Conservation (phyloP, 2,888 invertebrate species). For the Netelia fuscicornis region DNA sequence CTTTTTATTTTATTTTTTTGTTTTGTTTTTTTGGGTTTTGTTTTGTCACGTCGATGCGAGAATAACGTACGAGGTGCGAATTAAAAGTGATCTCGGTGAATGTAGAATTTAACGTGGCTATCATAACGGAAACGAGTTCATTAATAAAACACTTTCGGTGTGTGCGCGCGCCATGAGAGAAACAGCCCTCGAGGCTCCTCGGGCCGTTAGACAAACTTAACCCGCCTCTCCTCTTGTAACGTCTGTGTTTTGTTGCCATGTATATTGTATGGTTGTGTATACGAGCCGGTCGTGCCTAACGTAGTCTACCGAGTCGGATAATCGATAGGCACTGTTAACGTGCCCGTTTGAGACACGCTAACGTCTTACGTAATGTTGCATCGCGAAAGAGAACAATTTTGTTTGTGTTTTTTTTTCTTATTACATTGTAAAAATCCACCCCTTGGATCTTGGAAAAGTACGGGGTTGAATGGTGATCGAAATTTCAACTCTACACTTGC, state of each 20-base stretch:
- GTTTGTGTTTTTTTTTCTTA: background rate
- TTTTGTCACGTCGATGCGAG: background rate
- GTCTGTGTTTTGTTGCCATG: slow-evolving; percentile 18
- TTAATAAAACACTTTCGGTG: slow-evolving; percentile 75
- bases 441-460: too few relatives aligned
- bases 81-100: background rate
- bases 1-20: slow-evolving; percentile 2
- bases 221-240: background rate
- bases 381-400: background rate
- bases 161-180: background rate
- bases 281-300: background rate
- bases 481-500: too few relatives aligned
- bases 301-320: background rate
- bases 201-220: background rate
- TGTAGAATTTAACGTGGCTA: slow-evolving; percentile 12
- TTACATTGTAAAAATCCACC: too few relatives aligned
- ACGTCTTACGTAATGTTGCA: slow-evolving; percentile 20
- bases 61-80: too few relatives aligned
- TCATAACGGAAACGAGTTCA: slow-evolving; percentile 77
- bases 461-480: too few relatives aligned
- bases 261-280: slow-evolving; percentile 1
- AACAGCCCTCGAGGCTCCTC: too few relatives aligned
- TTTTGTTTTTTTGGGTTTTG: background rate
- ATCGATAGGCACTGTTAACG: slow-evolving; percentile 23
- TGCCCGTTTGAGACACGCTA: background rate